Base-by-base conservation (phyloP, 2,888 invertebrate genomes). In the Euplagia quadripunctaria region DNA sequence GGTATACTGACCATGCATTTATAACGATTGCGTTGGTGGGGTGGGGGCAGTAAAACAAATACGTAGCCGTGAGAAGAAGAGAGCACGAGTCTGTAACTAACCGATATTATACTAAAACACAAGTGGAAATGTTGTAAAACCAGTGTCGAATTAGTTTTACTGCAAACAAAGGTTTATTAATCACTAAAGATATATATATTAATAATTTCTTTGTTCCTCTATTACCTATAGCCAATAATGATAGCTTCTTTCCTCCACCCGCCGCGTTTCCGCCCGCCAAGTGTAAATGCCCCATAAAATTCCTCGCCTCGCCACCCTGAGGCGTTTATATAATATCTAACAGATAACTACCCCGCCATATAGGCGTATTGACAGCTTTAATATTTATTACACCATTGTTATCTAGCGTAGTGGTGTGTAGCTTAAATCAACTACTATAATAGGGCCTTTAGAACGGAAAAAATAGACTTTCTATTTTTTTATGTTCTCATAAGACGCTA, bases 341-440 rank as follows among this genome's bases (percentile, higher is more conserved):
- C 82, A 94, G 95, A 95, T 95, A 95, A 94, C 91, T 94, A 93
- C 84, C 82, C 79, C 80, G 81, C 82, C 92, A 90, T 92, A 88
- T 91, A 91, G 85, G 87, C 87, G 92, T 95, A 96, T 96, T 95
- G 95, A 96, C 95, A 95, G 93, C 88, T 84, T 89, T 91, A 93
- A 94, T 94, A 96, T 96, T 95, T 96, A 96, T 96, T 91, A 91
- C 90, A 86, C 90, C 88, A 93, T 95, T 94, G 94, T 95, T 95
- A 94, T 95, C 94, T 86, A 67, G 68, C 46, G 49, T 20, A 81
- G 58, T 55, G 55, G 42, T 67, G 65, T 65, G 69, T 74, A 79
- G 82, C 75, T 85, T 83, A 76, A 66, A 83, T 83, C 74, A 79
- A 81, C 82, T 72, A 14, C 74, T 61, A 67, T 79, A 78, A 81